These are phyloP conservation scores for Pelecanus crispus DNA, from an alignment of 2,113 vertebrate genomes.

Conservation along the genomic window DNA sequence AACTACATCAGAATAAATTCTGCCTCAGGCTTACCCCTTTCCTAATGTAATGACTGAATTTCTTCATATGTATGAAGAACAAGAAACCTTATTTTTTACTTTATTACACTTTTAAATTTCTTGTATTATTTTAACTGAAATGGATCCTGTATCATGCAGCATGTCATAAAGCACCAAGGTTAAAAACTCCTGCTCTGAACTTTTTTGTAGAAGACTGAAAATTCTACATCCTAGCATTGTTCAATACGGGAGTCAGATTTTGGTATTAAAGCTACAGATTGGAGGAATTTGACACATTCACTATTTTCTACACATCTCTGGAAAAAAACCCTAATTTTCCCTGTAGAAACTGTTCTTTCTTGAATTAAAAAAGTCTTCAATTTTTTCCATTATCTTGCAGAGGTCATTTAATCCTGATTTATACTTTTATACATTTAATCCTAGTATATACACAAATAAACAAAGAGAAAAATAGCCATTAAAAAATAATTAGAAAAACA, in stretches of 20 bases:
- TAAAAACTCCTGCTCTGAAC: background rate
- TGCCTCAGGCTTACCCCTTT: background rate
- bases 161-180: background rate
- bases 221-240: background rate
- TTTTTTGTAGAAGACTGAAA: background rate
- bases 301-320: background rate
- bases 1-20: background rate
- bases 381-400: background rate
- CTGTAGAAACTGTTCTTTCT: background rate
- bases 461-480: background rate
- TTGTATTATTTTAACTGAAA: background rate
- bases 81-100: background rate
- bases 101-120: background rate
- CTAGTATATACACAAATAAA: background rate
- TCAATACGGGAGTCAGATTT: background rate
- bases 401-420: background rate
- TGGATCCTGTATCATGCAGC: background rate
- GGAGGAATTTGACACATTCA: background rate
- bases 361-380: background rate
- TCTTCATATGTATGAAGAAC: background rate
- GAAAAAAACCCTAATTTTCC: background rate
- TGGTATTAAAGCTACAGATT: background rate
- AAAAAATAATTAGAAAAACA: background rate
- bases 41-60: background rate
- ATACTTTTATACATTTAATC: background rate